phyloP scores from a whole-genome alignment of 2,797 vertebrate genomes.

The Pseudochromis fuscus region DNA sequence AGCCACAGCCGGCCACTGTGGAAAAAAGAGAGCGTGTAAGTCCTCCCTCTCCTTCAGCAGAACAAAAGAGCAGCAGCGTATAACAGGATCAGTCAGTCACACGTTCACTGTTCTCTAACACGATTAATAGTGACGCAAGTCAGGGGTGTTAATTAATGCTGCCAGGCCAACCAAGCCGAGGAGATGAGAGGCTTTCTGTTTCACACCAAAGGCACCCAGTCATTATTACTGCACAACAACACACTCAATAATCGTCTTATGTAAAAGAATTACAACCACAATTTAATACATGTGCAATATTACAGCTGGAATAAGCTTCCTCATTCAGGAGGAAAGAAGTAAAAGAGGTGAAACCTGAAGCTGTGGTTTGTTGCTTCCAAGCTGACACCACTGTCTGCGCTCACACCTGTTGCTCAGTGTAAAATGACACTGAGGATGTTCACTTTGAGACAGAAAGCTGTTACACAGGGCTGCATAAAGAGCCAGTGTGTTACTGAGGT shows the following conservation, averaged over 20 bases:
- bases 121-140: constrained; percentile 72
- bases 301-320: background rate
- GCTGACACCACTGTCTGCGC: constrained; percentile 20
- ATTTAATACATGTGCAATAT: background rate
- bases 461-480: background rate
- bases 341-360: background rate
- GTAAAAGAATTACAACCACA: background rate
- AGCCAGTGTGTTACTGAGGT: background rate
- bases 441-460: background rate
- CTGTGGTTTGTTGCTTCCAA: background rate
- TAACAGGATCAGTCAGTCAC: constrained; percentile 69
- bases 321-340: background rate
- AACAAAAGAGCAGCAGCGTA: constrained; percentile 64
- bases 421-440: constrained; percentile 27
- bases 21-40: constrained; percentile 17
- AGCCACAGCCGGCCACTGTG: background rate
- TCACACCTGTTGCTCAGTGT: constrained; percentile 74
- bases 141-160: constrained; percentile 61
- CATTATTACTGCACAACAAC: constrained; percentile 3
- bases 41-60: constrained; percentile 38
- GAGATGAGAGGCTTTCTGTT: background rate
- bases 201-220: constrained; percentile 7
- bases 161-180: constrained; percentile 33
- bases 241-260: background rate
- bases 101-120: constrained; percentile 57